Percentiles rank a stretch among this genome's conserved stretches.
Conservation (phyloP, 1,140 invertebrate genomes). For the Odontomachus brunneus region DNA sequence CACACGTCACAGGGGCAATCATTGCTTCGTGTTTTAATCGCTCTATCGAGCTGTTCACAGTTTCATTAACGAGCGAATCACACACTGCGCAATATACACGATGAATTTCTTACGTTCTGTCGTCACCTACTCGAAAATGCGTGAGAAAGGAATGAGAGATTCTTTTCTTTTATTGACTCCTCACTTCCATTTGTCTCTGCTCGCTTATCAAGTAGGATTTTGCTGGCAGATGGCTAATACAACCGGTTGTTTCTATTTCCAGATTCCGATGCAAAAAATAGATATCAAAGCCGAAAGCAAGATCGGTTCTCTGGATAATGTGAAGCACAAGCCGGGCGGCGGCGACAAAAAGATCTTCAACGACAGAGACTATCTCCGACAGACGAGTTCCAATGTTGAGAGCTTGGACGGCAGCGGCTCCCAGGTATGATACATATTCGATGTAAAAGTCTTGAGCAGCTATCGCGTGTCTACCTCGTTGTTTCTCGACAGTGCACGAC, state of each 20-base stretch:
- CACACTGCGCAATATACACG: background rate
- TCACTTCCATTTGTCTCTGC: constrained; percentile 15
- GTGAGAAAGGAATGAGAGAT: background rate
- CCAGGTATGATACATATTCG: constrained; percentile 87
- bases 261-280: constrained; percentile 95
- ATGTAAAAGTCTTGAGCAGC: constrained; percentile 54
- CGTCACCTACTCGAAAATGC: background rate
- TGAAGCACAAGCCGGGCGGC: constrained; percentile 96
- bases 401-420: constrained; percentile 88
- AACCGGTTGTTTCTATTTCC: constrained; percentile 76
- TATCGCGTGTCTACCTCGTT: background rate
- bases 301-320: constrained; percentile 96
- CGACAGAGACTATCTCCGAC: constrained; percentile 96
- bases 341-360: constrained; percentile 97
- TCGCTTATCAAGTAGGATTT: background rate
- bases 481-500: background rate
- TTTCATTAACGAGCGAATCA: background rate
- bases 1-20: too few species aligned
- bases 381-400: constrained; percentile 89
- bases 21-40: too few species aligned
- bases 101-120: background rate
- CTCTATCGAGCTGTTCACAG: background rate
- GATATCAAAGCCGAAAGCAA: constrained; percentile 94
- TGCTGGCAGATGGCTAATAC: background rate
- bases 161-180: constrained; percentile 7